Evolutionary conservation across 2,113 vertebrate species (phyloP), one percentile per base, ranked within the genome.

Genomic region (Gymnogyps californianus): DNA sequence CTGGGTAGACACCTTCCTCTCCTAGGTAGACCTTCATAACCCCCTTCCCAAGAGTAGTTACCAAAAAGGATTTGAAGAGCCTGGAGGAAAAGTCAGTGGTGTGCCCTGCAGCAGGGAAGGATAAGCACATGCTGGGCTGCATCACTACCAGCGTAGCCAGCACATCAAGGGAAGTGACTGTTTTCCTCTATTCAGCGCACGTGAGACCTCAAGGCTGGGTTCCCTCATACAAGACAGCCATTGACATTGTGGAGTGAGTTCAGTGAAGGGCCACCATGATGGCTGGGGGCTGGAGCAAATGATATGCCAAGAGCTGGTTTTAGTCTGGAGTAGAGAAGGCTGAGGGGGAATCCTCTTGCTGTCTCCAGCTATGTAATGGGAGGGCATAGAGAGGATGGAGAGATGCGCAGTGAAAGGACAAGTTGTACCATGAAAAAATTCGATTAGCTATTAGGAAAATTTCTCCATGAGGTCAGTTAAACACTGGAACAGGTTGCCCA

Each of bases 71-170:
- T 75, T 44, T 82, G 71, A 79, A 67, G 75, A 70, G 31, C 10
- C 40, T 3, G 10, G 51, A 61, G 36, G 64, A 54, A 14, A 38
- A 10, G 47, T 15, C 2, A 11, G 67, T 0, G 0, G 29, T 10
- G 8, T 32, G 54, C 44, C 54, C 3, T 4, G 94, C 31, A 40
- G 64, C 49, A 36, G n/a, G 7, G 32, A 52, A 46, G 44, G 49
- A 31, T 0, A 3, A 71, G 11, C 32, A 21, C 4, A 1, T 25
- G 6, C 12, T 16, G 25, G 64, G n/a, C 67, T 24, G 25, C 59
- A 24, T 38, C 0, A 0, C 34, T 38, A 4, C 38, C 72, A 58
- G 19, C 0, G 0, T 11, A 59, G 59, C 46, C 34, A 55, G 49
- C 76, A 57, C 34, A 8, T 32, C 22, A 28, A 29, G 65, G n/a